Evolutionary conservation across 2,797 vertebrate species (phyloP).

Genomic region (Tokudaia muenninki): DNA sequence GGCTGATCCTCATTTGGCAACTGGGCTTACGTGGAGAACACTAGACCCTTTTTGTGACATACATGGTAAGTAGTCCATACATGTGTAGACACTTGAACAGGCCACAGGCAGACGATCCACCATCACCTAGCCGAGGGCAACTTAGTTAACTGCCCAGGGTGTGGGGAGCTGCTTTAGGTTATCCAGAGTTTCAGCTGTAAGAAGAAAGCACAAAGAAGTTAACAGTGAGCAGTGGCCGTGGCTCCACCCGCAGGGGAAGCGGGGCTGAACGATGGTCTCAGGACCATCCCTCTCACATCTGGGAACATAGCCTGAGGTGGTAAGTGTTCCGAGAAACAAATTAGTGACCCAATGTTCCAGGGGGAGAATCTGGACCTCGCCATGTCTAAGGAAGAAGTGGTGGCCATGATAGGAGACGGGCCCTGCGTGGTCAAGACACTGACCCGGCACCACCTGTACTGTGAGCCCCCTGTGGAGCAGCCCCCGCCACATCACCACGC

Average conservation of each 20-base stretch:
- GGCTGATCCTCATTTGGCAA: neutral
- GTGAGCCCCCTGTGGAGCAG: slow-evolving; percentile 95
- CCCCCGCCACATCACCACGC: slow-evolving; percentile 89
- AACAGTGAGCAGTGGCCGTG: neutral
- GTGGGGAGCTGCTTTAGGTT: neutral
- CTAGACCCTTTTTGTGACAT: neutral
- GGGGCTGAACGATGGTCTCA: neutral
- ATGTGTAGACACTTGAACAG: neutral
- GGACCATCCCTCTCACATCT: neutral
- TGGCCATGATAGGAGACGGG: slow-evolving; percentile 95
- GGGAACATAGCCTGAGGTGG: slow-evolving; percentile 23
- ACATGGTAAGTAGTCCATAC: fast-evolving
- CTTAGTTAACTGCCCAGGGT: neutral
- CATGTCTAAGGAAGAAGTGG: slow-evolving; percentile 97
- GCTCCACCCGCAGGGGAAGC: fast-evolving
- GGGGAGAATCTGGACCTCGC: slow-evolving; percentile 97
- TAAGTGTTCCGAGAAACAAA: neutral
- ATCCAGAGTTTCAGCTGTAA: neutral
- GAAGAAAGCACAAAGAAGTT: neutral
- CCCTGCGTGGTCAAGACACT: slow-evolving; percentile 96
- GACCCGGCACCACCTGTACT: slow-evolving; percentile 96
- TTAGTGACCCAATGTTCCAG: slow-evolving; percentile 85
- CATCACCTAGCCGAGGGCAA: neutral
- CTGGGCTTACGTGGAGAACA: neutral
- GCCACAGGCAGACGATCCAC: neutral